Percentiles rank a stretch among this genome's conserved stretches.
Evolutionary conservation across 1,140 invertebrate species (phyloP).

Genomic region (Brevipalpus yothersi): DNA sequence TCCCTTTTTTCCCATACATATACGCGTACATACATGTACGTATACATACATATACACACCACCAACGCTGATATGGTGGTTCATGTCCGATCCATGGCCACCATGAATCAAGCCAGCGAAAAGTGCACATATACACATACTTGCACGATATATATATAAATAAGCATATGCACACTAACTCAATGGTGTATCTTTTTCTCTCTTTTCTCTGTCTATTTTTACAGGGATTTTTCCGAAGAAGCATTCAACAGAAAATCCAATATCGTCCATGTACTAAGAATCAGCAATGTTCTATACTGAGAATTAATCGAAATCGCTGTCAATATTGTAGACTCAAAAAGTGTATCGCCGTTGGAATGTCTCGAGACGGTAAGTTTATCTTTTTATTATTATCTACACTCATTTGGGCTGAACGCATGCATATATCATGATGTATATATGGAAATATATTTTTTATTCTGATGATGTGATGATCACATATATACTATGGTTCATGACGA

Average conservation of each 20-base stretch:
- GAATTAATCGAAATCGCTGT: conserved; percentile 88
- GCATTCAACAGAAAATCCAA: conserved; percentile 94
- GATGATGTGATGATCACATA: no score
- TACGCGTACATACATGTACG: background rate
- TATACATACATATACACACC: background rate
- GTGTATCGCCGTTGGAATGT: conserved; percentile 95
- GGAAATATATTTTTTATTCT: no score
- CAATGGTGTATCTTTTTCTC: no score
- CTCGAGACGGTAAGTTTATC: conserved; percentile 60
- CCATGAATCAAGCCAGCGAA: no score
- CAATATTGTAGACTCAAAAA: conserved; percentile 92
- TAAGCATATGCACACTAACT: no score
- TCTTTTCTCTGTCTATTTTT: background rate
- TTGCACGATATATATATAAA: no score
- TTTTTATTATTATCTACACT: background rate
- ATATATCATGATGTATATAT: background rate
- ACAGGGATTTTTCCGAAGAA: conserved; percentile 39
- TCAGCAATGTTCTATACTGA: conserved; percentile 83
- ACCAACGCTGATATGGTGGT: background rate
- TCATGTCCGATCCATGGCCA: no score
- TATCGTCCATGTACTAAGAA: conserved; percentile 92
- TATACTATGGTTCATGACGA: no score
- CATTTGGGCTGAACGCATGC: background rate
- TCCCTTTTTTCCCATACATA: background rate
- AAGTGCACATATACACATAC: no score